Conservation (phyloP, 2,797 vertebrate genomes). For the Dromococcyx pavoninus region DNA sequence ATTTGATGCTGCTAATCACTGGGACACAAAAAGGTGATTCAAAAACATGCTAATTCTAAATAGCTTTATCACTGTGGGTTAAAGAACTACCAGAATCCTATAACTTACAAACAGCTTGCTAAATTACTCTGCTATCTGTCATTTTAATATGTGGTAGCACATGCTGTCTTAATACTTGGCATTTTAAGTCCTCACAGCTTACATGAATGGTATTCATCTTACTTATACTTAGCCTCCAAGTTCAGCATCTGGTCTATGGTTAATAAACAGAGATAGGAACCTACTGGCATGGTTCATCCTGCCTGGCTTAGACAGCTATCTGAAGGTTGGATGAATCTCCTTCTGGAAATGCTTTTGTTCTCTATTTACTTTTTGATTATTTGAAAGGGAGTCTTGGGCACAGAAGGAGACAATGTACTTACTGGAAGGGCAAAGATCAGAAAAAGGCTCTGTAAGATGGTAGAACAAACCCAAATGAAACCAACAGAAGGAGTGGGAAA, state of each 20-base stretch:
- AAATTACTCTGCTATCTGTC: background rate
- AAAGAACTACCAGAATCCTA: background rate
- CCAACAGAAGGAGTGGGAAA: background rate
- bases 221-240: background rate
- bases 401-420: background rate
- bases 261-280: background rate
- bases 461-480: background rate
- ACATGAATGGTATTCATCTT: background rate
- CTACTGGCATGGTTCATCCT: background rate
- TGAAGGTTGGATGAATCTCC: background rate
- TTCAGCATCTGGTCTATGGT: background rate
- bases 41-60: constrained; percentile 4
- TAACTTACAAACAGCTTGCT: background rate
- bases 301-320: background rate
- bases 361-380: background rate
- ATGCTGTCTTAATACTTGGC: background rate
- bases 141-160: background rate
- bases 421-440: background rate
- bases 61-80: background rate
- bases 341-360: background rate
- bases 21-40: background rate
- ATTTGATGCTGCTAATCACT: background rate
- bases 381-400: background rate
- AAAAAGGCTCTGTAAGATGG: background rate
- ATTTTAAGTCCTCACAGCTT: background rate